These are phyloP conservation scores for Colinus virginianus DNA, from an alignment of 2,113 vertebrate species.

Conservation along the genomic window DNA sequence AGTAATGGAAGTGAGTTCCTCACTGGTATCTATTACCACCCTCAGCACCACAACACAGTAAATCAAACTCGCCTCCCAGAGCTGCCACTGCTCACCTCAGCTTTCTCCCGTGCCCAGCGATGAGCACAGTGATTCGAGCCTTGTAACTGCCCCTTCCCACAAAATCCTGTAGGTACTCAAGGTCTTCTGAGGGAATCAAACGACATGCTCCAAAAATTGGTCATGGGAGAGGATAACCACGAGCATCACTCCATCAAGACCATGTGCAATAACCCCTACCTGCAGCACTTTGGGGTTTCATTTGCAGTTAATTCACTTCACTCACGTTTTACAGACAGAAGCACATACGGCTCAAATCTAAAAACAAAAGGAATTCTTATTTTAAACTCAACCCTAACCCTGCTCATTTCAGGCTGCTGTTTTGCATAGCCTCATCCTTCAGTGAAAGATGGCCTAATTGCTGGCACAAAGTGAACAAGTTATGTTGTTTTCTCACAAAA, in stretches of 20 bases:
- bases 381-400: background rate
- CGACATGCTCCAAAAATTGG: background rate
- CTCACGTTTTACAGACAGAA: background rate
- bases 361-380: background rate
- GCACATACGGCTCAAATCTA: background rate
- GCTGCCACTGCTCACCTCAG: background rate
- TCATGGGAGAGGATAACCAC: background rate
- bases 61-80: background rate
- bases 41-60: background rate
- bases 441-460: background rate
- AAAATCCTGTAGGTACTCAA: background rate
- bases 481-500: background rate
- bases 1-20: background rate
- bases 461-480: background rate
- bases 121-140: background rate
- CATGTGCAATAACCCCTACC: background rate
- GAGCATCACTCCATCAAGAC: fast-evolving
- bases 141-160: background rate
- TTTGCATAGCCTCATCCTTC: background rate
- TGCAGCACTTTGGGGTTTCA: background rate
- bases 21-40: background rate
- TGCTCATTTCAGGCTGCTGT: background rate
- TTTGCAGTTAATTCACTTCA: background rate
- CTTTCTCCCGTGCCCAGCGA: background rate
- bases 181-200: background rate